Base-by-base conservation (phyloP, 2,888 invertebrate genomes). In the Papilio elwesi region DNA sequence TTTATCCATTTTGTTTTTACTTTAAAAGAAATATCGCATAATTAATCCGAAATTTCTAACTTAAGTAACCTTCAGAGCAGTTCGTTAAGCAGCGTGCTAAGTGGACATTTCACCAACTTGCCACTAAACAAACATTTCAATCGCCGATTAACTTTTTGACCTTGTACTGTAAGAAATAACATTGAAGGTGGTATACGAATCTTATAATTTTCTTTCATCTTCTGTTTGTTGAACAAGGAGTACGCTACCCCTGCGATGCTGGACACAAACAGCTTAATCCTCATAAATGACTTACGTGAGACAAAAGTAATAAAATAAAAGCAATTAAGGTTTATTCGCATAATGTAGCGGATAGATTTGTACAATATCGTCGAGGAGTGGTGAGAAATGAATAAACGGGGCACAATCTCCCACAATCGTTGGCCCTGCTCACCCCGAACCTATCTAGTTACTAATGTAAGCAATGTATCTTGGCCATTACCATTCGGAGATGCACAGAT, bases 401-500 rank as follows among this genome's bases (percentile, higher is more conserved):
- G 38, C 53, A 13, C 26, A 48, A 70, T 70, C 70, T 15, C 38
- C 7, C 66, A 62, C 66, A 59, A 67, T 71, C 67, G 11, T 47
- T 52, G 66, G 52, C 66, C 71, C 4, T 43, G 66, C 59, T 71
- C 71, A 67, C 66, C 71, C 36, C 26, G 55, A 55, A 55, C 53
- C 55, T 70, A 65, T 55, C 70, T 55, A 48, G 51, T 57, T 71
- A 67, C 59, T 16, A 71, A 71, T 67, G 71, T 66, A 59, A 67
- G 57, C 70, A 38, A 62, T 65, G 70, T 48, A 64, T 59, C 52
- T 64, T 36, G 51, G 49, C 16, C 53, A 71, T 71, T 71, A 71
- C 67, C 62, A 71, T 71, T 59, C 57, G 38, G 53, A 67, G 71
- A 71, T 71, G 66, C n/a, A 43, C 59, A 67, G 71, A 71, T 71